Evolutionary conservation across 2,888 invertebrate genomes (phyloP).

Genomic region (Drosophila tanythrix): DNA sequence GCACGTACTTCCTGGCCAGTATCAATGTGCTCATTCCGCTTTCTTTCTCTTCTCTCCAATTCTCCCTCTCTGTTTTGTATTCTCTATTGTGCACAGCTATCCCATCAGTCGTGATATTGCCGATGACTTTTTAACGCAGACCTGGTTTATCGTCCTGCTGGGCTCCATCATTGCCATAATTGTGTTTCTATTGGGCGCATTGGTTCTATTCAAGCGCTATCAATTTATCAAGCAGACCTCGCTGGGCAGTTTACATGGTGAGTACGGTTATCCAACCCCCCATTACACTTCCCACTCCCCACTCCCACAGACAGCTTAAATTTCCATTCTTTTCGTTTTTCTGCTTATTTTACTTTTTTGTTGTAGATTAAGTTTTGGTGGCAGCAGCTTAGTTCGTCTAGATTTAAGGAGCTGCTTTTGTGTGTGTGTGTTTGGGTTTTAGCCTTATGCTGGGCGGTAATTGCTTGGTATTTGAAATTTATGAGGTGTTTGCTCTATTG

Average conservation of each 20-base stretch:
- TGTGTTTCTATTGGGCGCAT: slow-evolving; percentile 92
- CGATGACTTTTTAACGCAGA: slow-evolving; percentile 92
- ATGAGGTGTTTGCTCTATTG: slow-evolving; percentile 43
- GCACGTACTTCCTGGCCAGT: slow-evolving; percentile 63
- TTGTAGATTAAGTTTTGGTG: slow-evolving; percentile 61
- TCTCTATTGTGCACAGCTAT: slow-evolving; percentile 84
- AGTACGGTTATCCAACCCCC: slow-evolving; percentile 54
- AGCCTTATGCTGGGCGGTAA: slow-evolving; percentile 22
- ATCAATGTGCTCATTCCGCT: slow-evolving; percentile 57
- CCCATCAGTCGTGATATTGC: slow-evolving; percentile 86
- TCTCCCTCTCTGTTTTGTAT: slow-evolving; percentile 13
- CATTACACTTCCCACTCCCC: background rate
- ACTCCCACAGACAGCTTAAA: slow-evolving; percentile 40
- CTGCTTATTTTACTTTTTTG: slow-evolving; percentile 30
- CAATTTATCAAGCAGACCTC: slow-evolving; percentile 90
- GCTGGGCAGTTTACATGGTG: slow-evolving; percentile 87
- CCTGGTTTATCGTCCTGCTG: slow-evolving; percentile 95
- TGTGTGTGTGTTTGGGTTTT: slow-evolving; percentile 6
- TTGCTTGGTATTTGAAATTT: slow-evolving; percentile 40
- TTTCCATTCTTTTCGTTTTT: slow-evolving; percentile 16
- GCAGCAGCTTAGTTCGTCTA: slow-evolving; percentile 21
- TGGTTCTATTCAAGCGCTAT: slow-evolving; percentile 90
- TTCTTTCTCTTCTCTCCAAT: slow-evolving; percentile 11
- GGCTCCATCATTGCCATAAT: slow-evolving; percentile 94
- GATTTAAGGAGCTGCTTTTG: slow-evolving; percentile 18